These are phyloP conservation scores for Drosophila suzukii DNA, from an alignment of 1,140 invertebrate species.

Conservation along the genomic window DNA sequence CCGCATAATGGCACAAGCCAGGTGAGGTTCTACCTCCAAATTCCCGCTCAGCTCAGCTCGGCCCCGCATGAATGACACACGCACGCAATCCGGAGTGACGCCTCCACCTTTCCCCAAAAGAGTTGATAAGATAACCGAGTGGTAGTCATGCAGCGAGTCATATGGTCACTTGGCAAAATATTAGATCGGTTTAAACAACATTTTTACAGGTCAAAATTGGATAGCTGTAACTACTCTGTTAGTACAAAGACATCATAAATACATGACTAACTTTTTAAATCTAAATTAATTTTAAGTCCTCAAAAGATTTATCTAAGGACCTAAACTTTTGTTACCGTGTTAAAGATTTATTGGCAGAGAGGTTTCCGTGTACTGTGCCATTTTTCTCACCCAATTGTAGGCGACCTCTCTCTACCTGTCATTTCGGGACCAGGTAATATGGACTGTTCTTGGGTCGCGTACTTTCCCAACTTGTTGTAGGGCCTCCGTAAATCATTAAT, in stretches of 20 bases:
- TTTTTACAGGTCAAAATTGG: no score
- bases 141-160: conserved; percentile 31
- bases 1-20: conserved; percentile 49
- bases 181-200: background rate
- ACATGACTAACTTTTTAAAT: no score
- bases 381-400: conserved; percentile 56
- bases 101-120: conserved; percentile 22
- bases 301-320: background rate
- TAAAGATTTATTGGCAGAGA: conserved; percentile 30
- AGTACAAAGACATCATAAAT: no score
- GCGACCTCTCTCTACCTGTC: conserved; percentile 46
- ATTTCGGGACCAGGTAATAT: conserved; percentile 41
- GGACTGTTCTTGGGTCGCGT: conserved; percentile 18
- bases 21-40: conserved; percentile 27
- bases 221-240: no score
- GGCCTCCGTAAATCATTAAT: conserved; percentile 67
- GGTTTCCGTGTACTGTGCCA: conserved; percentile 44
- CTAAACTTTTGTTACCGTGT: background rate
- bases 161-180: conserved; percentile 4
- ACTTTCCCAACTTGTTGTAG: conserved; percentile 71
- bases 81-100: conserved; percentile 32
- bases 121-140: conserved; percentile 44
- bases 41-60: conserved; percentile 31
- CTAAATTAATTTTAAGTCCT: no score
- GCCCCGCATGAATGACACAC: conserved; percentile 37